phyloP scores from a whole-genome alignment of 2,797 vertebrate species.

The Graptemys geographica region DNA sequence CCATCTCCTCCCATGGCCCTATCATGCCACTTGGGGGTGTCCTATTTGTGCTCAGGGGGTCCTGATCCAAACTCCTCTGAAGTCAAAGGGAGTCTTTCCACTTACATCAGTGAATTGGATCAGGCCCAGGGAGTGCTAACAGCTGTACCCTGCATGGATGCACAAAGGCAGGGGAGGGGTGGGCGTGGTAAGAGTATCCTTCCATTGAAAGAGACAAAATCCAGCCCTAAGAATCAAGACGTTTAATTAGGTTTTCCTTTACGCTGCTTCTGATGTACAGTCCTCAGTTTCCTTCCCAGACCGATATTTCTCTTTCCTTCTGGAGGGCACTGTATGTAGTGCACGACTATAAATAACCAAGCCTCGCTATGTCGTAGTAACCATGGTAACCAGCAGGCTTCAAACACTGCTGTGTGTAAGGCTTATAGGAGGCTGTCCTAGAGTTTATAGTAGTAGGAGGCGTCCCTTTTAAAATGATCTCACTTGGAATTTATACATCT shows the following conservation, averaged over 20 bases:
- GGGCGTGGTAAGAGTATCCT: accelerated
- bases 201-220: accelerated
- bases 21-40: not conserved
- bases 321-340: constrained; percentile 78
- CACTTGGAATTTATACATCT: constrained; percentile 47
- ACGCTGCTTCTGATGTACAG: constrained; percentile 47
- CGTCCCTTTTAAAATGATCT: constrained; percentile 58
- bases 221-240: not conserved
- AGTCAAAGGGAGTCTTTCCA: not conserved
- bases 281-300: constrained; percentile 75
- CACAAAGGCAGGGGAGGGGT: accelerated
- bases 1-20: not conserved
- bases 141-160: too few relatives aligned
- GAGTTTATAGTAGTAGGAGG: constrained; percentile 65
- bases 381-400: constrained; percentile 78
- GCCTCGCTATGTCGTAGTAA: constrained; percentile 76
- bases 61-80: not conserved
- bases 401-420: constrained; percentile 65
- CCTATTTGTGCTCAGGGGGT: not conserved
- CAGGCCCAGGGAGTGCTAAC: accelerated
- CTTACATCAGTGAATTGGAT: accelerated
- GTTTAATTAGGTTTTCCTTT: constrained; percentile 61
- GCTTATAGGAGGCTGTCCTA: constrained; percentile 66
- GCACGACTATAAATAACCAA: constrained; percentile 80
- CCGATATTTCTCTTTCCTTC: constrained; percentile 75